These are phyloP conservation scores for Vireo griseus DNA, from an alignment of 2,797 vertebrate genomes.

Conservation along the genomic window DNA sequence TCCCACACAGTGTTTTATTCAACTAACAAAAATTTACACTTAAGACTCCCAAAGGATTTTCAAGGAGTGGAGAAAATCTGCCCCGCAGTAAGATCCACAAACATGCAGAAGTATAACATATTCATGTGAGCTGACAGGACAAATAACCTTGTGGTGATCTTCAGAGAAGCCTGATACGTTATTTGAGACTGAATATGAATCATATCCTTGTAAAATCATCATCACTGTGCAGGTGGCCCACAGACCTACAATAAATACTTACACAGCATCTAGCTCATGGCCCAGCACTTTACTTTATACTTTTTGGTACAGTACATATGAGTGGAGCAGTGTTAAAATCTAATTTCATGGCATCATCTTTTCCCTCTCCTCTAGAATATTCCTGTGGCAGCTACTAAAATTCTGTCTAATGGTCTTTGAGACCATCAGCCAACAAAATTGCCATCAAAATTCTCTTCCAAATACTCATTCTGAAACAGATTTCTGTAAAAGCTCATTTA, in stretches of 20 bases:
- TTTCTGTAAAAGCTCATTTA: conserved; percentile 8
- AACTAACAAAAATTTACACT: background rate
- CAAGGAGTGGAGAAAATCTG: background rate
- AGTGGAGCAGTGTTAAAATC: conserved; percentile 10
- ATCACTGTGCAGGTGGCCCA: background rate
- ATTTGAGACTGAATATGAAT: background rate
- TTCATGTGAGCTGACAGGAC: background rate
- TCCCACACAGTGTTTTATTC: background rate
- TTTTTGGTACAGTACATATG: conserved; percentile 21
- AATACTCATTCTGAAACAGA: background rate
- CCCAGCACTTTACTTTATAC: background rate
- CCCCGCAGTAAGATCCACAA: background rate
- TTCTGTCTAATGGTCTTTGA: background rate
- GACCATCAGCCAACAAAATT: conserved; percentile 27
- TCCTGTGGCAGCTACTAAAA: background rate
- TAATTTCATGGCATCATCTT: conserved; percentile 20
- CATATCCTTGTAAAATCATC: background rate
- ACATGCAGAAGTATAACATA: background rate
- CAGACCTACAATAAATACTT: background rate
- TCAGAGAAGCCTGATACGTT: background rate
- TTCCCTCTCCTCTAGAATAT: background rate
- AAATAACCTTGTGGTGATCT: background rate
- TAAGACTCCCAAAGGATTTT: background rate
- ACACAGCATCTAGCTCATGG: background rate
- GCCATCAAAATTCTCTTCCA: conserved; percentile 30